Base-by-base conservation (phyloP, 2,888 invertebrate genomes). In the Clunio marinus region DNA sequence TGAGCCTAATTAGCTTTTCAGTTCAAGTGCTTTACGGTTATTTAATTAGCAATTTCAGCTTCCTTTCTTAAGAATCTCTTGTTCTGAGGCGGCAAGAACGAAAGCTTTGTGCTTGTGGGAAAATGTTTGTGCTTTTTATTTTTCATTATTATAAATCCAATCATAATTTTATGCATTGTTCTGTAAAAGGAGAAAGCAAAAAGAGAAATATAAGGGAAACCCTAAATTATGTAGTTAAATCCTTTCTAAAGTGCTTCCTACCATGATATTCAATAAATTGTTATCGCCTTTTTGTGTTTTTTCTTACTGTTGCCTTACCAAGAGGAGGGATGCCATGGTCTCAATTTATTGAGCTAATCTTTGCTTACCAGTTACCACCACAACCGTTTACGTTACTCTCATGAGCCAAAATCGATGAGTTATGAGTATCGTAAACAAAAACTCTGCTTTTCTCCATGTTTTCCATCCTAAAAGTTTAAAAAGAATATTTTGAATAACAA, bases 151-250 rank as follows among this genome's bases (percentile, higher is more conserved):
- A 63, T 45, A 27, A 63, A 45, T 63, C 45, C 45, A 63, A 63
- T 63, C 63, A 63, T 63, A 46, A 63, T 45, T 63, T 63, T 25
- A 66, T 65, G 55, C 66, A 55, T 66, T 66, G 55, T 55, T 35
- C 32, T 32, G 57, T n/a, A 55, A 5, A n/a, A n/a, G n/a, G n/a
- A n/a, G n/a, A n/a, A n/a, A n/a, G n/a, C n/a, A n/a, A n/a, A n/a
- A n/a, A n/a, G n/a, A n/a, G n/a, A n/a, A n/a, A n/a, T n/a, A n/a
- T n/a, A n/a, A 10, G 27, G 51, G 8, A 66, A 45, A 66, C 55
- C 51, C 20, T 55, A 66, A 66, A 46, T 66, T 66, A 66, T 55
- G 66, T 17, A 41, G 20, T 45, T 4, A 22, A 66, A 66, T 66
- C 66, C 55, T n/a, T 66, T 65, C 35, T 55, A 20, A 45, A 66